Evolutionary conservation across 2,888 invertebrate genomes (phyloP).

Genomic region (Plebejus argus): DNA sequence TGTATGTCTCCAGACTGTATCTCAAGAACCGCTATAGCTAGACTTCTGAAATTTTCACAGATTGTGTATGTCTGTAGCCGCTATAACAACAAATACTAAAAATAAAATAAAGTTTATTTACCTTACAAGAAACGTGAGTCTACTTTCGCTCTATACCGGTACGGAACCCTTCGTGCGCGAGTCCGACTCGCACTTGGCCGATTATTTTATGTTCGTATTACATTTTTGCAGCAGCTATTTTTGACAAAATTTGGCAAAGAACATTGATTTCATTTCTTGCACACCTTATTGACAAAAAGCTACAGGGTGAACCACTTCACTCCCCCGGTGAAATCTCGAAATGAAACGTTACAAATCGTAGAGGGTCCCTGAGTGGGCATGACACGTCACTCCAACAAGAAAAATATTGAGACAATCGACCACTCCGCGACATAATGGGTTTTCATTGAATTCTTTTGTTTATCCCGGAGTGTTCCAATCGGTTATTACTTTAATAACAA

Average conservation of each 20-base stretch:
- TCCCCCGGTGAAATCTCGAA: slow-evolving; percentile 30
- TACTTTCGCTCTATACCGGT: too few relatives aligned
- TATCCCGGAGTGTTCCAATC: slow-evolving; percentile 80
- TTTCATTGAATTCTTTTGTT: slow-evolving; percentile 81
- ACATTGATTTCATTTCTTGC: background rate
- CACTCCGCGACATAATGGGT: slow-evolving; percentile 76
- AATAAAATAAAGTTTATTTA: too few relatives aligned
- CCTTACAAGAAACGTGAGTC: too few relatives aligned
- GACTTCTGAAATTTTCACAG: too few relatives aligned
- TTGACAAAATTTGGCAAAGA: background rate
- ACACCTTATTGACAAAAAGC: background rate
- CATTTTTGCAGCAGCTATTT: too few relatives aligned
- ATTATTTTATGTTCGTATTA: too few relatives aligned
- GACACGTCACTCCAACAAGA: slow-evolving; percentile 77
- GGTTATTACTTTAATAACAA: slow-evolving; percentile 81
- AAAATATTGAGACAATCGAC: slow-evolving; percentile 80
- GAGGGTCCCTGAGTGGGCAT: slow-evolving; percentile 60
- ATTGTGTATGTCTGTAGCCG: too few relatives aligned
- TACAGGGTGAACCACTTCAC: background rate
- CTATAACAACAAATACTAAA: too few relatives aligned
- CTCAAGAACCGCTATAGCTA: too few relatives aligned
- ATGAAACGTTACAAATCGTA: background rate
- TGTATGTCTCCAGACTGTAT: too few relatives aligned
- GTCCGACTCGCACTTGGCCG: too few relatives aligned
- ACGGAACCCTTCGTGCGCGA: too few relatives aligned